Percentiles rank a stretch among this genome's conserved stretches.
These are phyloP conservation scores for Galleria mellonella DNA, from an alignment of 1,140 invertebrate species.

Conservation along the genomic window DNA sequence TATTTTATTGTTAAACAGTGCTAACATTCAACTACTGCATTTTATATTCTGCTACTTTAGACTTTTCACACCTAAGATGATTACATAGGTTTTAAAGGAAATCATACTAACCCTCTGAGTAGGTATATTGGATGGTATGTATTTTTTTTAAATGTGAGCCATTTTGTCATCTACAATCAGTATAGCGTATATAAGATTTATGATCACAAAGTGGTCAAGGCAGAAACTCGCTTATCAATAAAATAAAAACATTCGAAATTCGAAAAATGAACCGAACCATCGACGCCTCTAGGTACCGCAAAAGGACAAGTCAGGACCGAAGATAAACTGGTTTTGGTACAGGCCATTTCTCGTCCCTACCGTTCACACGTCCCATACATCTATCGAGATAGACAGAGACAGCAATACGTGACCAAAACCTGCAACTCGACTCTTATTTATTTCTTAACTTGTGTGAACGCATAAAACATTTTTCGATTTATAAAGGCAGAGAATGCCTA, in stretches of 20 bases:
- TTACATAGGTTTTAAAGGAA: too few species aligned
- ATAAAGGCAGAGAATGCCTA: conserved; percentile 17
- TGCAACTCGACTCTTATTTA: conserved; percentile 50
- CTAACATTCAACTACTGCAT: too few species aligned
- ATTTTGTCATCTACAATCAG: too few species aligned
- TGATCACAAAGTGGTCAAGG: too few species aligned
- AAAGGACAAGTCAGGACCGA: conserved; percentile 32
- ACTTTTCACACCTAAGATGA: too few species aligned
- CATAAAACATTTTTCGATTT: conserved; percentile 54
- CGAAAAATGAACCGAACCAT: conserved; percentile 32
- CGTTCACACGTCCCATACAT: conserved; percentile 6
- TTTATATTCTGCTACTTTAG: too few species aligned
- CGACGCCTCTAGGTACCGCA: conserved; percentile 36
- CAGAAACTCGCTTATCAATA: too few species aligned
- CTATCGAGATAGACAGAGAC: too few species aligned
- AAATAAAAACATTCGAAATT: conserved; percentile 15
- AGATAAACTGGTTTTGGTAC: conserved; percentile 56
- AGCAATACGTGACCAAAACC: conserved; percentile 22
- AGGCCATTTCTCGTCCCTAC: conserved; percentile 31
- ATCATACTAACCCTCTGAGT: too few species aligned
- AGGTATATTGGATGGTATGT: too few species aligned
- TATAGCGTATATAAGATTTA: too few species aligned
- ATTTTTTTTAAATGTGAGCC: too few species aligned
- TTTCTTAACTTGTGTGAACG: conserved; percentile 61
- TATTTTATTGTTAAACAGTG: conserved; percentile 47